Evolutionary conservation across 2,113 vertebrate genomes (phyloP).

Genomic region (Chamaetylas fuelleborni): DNA sequence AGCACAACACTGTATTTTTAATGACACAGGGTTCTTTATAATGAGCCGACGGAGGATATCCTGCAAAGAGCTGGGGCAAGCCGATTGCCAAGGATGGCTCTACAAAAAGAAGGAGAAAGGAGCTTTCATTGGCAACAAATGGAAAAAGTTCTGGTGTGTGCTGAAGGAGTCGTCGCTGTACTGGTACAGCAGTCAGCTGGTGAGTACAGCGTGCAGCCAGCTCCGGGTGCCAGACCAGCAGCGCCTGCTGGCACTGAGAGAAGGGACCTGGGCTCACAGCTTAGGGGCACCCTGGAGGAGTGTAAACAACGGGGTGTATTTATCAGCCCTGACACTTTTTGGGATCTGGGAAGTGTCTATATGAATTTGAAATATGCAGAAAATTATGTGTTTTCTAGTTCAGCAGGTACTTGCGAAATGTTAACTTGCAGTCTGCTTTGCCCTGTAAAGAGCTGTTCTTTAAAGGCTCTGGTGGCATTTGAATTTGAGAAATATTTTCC

Average conservation of each 20-base stretch:
- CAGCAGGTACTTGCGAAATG: not conserved
- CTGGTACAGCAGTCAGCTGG: constrained; percentile 91
- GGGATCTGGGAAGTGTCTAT: not conserved
- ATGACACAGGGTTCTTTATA: constrained; percentile 77
- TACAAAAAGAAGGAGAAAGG: constrained; percentile 94
- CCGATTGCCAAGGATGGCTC: constrained; percentile 94
- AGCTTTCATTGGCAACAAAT: constrained; percentile 92
- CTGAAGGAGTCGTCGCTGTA: constrained; percentile 91
- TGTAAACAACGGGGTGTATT: not conserved
- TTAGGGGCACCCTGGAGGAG: not conserved
- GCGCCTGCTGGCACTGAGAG: not conserved
- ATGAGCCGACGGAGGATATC: constrained; percentile 97
- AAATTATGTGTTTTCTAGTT: not conserved
- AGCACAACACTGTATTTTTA: constrained; percentile 1
- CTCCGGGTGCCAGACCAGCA: not conserved
- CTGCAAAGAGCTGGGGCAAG: constrained; percentile 90
- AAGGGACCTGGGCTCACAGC: not conserved
- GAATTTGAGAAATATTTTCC: not conserved
- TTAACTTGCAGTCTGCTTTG: not conserved
- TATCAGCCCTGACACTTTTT: not conserved
- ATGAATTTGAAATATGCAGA: not conserved
- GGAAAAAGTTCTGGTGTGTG: constrained; percentile 98
- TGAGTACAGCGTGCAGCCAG: constrained; percentile 69
- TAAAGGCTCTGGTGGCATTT: not conserved
- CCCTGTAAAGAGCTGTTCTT: not conserved